A percentile compares a stretch with the other conserved stretches of the same genome.
These are phyloP conservation scores for Parasteatoda lunata DNA, from an alignment of 2,888 invertebrate species.

Conservation along the genomic window DNA sequence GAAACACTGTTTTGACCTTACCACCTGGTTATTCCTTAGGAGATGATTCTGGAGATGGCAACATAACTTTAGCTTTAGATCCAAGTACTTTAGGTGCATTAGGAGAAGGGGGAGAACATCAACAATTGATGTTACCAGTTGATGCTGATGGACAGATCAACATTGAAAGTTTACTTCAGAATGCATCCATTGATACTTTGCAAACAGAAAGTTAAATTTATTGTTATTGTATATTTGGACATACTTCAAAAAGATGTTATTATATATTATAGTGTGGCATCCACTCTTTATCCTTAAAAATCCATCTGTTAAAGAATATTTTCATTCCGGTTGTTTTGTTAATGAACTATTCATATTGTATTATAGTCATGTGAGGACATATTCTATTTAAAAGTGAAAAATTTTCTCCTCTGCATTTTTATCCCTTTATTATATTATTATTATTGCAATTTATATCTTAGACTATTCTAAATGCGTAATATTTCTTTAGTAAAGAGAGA, in stretches of 20 bases:
- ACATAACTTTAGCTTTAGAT: constrained; percentile 59
- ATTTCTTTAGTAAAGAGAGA: too few species aligned
- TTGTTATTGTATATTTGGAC: not conserved
- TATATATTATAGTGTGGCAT: not conserved
- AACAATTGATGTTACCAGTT: constrained; percentile 59
- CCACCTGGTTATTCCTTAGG: constrained; percentile 65
- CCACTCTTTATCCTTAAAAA: not conserved
- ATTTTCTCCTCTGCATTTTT: not conserved
- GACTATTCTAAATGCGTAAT: too few species aligned
- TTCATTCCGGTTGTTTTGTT: too few species aligned
- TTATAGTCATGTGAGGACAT: not conserved
- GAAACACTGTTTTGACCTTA: constrained; percentile 63
- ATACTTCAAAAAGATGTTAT: not conserved
- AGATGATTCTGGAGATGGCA: constrained; percentile 55
- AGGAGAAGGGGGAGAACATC: constrained; percentile 50
- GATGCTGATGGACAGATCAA: constrained; percentile 65
- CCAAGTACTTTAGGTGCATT: constrained; percentile 25
- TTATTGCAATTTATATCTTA: not conserved
- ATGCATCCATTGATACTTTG: constrained; percentile 38
- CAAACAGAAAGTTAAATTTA: constrained; percentile 30
- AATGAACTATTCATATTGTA: not conserved
- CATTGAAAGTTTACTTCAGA: constrained; percentile 56
- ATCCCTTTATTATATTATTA: not conserved
- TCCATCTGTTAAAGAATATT: not conserved
- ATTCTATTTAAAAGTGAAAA: too few species aligned